Evolutionary conservation across 2,888 invertebrate species (phyloP).

Genomic region (Morpho helenor): DNA sequence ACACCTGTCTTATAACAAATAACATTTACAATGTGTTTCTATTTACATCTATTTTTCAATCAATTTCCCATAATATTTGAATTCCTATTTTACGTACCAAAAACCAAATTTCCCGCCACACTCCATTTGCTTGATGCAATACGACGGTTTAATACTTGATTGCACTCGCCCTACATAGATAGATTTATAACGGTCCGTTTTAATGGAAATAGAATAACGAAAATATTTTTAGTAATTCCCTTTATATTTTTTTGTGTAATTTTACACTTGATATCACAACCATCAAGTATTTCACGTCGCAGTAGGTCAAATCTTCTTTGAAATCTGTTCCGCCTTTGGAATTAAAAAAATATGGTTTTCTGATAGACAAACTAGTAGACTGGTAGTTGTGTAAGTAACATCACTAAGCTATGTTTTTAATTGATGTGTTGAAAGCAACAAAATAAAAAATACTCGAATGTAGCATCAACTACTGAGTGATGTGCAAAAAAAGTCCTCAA

Average conservation of each 20-base stretch:
- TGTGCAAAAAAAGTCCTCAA: too few relatives aligned
- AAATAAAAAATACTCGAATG: too few relatives aligned
- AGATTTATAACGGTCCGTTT: slow-evolving; percentile 30
- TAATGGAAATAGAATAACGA: slow-evolving; percentile 24
- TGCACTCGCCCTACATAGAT: slow-evolving; percentile 33
- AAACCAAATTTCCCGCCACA: slow-evolving; percentile 41
- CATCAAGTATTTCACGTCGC: too few relatives aligned
- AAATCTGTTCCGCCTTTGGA: too few relatives aligned
- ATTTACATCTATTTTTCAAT: slow-evolving; percentile 22
- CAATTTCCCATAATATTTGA: slow-evolving; percentile 40
- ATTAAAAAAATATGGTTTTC: too few relatives aligned
- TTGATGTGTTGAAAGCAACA: too few relatives aligned
- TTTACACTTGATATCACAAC: too few relatives aligned
- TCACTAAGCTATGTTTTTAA: too few relatives aligned
- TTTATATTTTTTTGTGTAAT: background rate
- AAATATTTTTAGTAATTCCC: background rate
- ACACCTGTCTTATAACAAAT: background rate
- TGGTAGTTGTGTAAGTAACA: too few relatives aligned
- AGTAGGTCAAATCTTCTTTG: too few relatives aligned
- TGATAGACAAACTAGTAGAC: too few relatives aligned
- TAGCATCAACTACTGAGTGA: too few relatives aligned
- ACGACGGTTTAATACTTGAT: slow-evolving; percentile 38
- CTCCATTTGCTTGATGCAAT: slow-evolving; percentile 43
- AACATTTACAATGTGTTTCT: slow-evolving; percentile 19
- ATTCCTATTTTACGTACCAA: slow-evolving; percentile 41